phyloP scores from a whole-genome alignment of 2,113 vertebrate genomes.

The Otus sunia region DNA sequence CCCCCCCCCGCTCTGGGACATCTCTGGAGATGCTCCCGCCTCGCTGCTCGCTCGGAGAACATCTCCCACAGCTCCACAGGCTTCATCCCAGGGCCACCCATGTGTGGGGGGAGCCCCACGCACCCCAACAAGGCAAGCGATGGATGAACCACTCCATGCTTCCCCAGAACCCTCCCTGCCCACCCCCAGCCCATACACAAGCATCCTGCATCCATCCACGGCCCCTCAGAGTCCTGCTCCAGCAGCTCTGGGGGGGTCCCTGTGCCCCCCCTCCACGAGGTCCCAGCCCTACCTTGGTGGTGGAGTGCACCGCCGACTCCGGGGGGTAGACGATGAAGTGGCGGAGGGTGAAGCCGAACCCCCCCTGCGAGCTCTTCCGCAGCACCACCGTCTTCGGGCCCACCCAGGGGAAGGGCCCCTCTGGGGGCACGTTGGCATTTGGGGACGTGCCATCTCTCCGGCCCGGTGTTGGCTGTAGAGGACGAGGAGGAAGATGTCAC shows the following conservation, averaged over 20 bases:
- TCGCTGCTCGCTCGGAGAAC: fast-evolving
- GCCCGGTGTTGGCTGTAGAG: slow-evolving; percentile 70
- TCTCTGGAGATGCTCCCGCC: fast-evolving
- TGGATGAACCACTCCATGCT: fast-evolving
- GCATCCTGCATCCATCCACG: fast-evolving
- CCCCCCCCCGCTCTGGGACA: background rate
- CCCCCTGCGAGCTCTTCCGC: slow-evolving; percentile 89
- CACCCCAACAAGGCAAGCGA: fast-evolving
- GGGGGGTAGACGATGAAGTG: slow-evolving; percentile 99
- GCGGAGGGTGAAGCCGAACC: slow-evolving; percentile 94
- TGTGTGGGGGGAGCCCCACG: background rate
- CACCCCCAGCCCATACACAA: fast-evolving
- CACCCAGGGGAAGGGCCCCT: slow-evolving; percentile 83
- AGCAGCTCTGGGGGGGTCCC: background rate
- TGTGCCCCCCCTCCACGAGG: fast-evolving
- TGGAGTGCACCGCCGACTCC: slow-evolving; percentile 85
- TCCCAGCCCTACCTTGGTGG: slow-evolving; percentile 79
- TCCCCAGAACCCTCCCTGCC: background rate
- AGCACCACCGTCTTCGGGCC: slow-evolving; percentile 88
- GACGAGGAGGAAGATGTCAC: background rate
- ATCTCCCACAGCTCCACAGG: fast-evolving
- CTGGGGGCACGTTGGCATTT: slow-evolving; percentile 79
- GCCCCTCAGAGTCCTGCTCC: fast-evolving
- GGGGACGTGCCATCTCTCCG: slow-evolving; percentile 84
- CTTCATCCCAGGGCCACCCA: background rate